These are phyloP conservation scores for Drosophila pectinifera DNA, from an alignment of 1,140 invertebrate species.

Conservation along the genomic window DNA sequence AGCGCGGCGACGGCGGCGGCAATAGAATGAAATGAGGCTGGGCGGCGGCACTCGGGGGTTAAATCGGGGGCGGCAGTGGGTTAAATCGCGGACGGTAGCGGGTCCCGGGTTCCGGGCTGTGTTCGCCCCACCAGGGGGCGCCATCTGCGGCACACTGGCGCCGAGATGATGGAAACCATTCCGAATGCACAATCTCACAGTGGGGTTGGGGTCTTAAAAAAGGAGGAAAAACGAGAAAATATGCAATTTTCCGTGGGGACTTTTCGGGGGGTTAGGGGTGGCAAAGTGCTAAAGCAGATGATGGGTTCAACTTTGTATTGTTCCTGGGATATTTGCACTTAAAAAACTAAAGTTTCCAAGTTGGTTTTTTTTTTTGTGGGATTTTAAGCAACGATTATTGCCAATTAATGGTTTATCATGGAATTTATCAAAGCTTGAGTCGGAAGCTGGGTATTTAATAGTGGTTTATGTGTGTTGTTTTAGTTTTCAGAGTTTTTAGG, in stretches of 20 bases:
- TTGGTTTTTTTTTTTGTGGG: neutral
- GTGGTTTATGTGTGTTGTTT: no score
- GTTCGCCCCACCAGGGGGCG: slow-evolving; percentile 24
- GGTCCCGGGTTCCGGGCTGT: neutral
- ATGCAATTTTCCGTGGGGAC: neutral
- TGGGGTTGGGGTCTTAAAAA: slow-evolving; percentile 24
- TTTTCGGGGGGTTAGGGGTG: neutral
- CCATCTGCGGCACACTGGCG: slow-evolving; percentile 44
- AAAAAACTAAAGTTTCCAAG: neutral
- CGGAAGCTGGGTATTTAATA: no score
- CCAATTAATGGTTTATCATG: neutral
- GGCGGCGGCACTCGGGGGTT: slow-evolving; percentile 3
- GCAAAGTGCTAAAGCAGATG: slow-evolving; percentile 3
- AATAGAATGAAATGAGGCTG: slow-evolving; percentile 42
- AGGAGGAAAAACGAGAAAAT: neutral
- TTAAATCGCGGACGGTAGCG: neutral
- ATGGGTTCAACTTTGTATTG: slow-evolving; percentile 22
- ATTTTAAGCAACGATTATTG: slow-evolving; percentile 3
- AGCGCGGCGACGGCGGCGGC: slow-evolving; percentile 8
- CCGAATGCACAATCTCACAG: slow-evolving; percentile 42
- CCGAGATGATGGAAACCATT: slow-evolving; percentile 47
- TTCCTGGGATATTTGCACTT: neutral
- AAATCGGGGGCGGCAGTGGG: slow-evolving; percentile 5
- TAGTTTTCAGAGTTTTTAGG: no score
- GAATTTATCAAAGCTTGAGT: neutral